Conservation (phyloP, 2,113 vertebrate genomes). For the Chloebia gouldiae region DNA sequence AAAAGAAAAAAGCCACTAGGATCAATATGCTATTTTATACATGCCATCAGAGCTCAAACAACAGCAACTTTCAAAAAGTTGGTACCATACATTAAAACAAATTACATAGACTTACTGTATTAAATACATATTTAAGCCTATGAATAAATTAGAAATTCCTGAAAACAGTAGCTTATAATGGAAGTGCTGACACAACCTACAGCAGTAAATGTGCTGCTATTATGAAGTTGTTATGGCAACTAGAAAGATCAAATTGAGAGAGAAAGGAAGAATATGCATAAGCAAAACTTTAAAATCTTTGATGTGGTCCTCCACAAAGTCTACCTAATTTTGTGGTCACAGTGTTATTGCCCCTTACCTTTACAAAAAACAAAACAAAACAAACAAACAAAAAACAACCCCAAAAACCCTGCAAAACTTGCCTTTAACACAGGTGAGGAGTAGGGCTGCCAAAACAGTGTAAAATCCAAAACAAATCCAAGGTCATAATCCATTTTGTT, state of each 20-base stretch:
- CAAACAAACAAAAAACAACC: not conserved
- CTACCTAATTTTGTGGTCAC: not conserved
- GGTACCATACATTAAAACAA: not conserved
- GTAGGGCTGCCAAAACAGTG: not conserved
- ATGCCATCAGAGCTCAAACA: not conserved
- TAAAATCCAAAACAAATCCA: not conserved
- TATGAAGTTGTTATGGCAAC: slow-evolving; percentile 81
- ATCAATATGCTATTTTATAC: not conserved
- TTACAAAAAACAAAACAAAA: not conserved
- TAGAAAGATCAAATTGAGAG: slow-evolving; percentile 52
- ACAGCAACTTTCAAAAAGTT: slow-evolving; percentile 1
- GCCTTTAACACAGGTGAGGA: not conserved
- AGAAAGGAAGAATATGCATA: not conserved
- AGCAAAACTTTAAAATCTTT: slow-evolving; percentile 28
- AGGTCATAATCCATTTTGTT: not conserved
- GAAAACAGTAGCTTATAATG: slow-evolving; percentile 65
- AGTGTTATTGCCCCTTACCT: not conserved
- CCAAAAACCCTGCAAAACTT: not conserved
- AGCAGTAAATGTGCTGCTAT: slow-evolving; percentile 60
- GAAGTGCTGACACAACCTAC: slow-evolving; percentile 66
- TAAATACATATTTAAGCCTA: slow-evolving; percentile 17
- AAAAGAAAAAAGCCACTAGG: not conserved
- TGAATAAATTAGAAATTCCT: slow-evolving; percentile 67
- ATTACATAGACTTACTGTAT: not conserved
- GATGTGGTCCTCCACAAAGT: not conserved